phyloP scores from a whole-genome alignment of 1,140 invertebrate genomes.

The Ips typographus region DNA sequence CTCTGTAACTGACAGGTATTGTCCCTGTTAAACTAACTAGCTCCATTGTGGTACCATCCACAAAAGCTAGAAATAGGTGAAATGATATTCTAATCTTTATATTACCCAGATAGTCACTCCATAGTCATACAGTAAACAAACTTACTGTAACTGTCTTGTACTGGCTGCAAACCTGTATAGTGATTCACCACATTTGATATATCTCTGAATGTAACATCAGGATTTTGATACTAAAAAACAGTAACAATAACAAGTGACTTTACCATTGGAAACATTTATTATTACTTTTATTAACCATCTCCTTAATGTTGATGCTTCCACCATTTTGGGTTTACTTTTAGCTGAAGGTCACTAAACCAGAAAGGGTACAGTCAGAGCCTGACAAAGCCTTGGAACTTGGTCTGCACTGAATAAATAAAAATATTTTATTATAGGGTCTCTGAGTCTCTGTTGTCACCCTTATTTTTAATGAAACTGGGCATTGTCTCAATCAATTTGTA shows the following conservation, averaged over 20 bases:
- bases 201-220: slow-evolving; percentile 74
- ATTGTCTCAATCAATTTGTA: too few species aligned
- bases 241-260: slow-evolving; percentile 19
- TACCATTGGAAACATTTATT: not conserved
- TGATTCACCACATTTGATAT: slow-evolving; percentile 67
- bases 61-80: slow-evolving; percentile 71
- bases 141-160: slow-evolving; percentile 67
- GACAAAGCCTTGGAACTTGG: too few species aligned
- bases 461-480: too few species aligned
- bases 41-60: slow-evolving; percentile 82
- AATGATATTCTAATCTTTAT: slow-evolving; percentile 42
- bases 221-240: slow-evolving; percentile 67
- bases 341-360: too few species aligned
- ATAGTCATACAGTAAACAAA: slow-evolving; percentile 32
- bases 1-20: slow-evolving; percentile 90
- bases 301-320: slow-evolving; percentile 52
- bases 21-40: slow-evolving; percentile 87
- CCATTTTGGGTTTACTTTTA: not conserved
- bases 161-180: slow-evolving; percentile 71
- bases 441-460: too few species aligned
- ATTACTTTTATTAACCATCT: slow-evolving; percentile 57
- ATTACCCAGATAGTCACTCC: slow-evolving; percentile 23
- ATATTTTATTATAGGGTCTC: too few species aligned
- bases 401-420: too few species aligned
- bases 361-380: too few species aligned